A percentile compares a stretch with the other conserved stretches of the same genome.
Conservation (phyloP, 1,140 invertebrate genomes). For the Macrobrachium nipponense region DNA sequence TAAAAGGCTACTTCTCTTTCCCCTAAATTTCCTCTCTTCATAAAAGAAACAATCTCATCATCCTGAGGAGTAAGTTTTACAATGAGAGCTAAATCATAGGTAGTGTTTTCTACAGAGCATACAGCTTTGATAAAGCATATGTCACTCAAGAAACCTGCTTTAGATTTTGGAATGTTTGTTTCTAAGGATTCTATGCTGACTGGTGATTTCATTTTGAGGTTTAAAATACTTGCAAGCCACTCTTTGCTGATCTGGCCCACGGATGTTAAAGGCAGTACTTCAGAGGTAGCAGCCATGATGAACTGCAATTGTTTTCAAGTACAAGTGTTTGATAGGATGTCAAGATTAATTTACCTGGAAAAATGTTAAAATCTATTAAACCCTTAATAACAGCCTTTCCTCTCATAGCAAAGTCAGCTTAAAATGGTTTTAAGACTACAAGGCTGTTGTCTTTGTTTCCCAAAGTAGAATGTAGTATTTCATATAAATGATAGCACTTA, state of each 20-base stretch:
- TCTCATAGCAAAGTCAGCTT: too few species aligned
- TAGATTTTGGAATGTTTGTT: constrained; percentile 6
- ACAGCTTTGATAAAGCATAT: constrained; percentile 23
- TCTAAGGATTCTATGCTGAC: constrained; percentile 10
- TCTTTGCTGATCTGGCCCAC: not conserved
- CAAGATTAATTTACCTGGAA: too few species aligned
- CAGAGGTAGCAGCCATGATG: too few species aligned
- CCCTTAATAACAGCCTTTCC: too few species aligned
- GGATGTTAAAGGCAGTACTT: too few species aligned
- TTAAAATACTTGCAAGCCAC: constrained; percentile 28
- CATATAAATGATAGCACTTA: too few species aligned
- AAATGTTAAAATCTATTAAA: too few species aligned
- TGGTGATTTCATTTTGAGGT: not conserved
- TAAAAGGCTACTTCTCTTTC: constrained; percentile 45
- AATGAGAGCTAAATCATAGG: constrained; percentile 1
- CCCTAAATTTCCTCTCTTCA: constrained; percentile 23
- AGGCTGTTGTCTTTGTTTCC: too few species aligned
- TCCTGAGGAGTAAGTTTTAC: constrained; percentile 27
- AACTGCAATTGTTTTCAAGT: too few species aligned
- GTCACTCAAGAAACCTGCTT: constrained; percentile 30
- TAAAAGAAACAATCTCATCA: not conserved
- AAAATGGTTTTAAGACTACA: too few species aligned
- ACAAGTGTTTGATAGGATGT: too few species aligned
- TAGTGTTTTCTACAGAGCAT: not conserved
- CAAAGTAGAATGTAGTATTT: too few species aligned